Evolutionary conservation across 1,140 invertebrate species (phyloP).

Genomic region (Orius laevigatus): DNA sequence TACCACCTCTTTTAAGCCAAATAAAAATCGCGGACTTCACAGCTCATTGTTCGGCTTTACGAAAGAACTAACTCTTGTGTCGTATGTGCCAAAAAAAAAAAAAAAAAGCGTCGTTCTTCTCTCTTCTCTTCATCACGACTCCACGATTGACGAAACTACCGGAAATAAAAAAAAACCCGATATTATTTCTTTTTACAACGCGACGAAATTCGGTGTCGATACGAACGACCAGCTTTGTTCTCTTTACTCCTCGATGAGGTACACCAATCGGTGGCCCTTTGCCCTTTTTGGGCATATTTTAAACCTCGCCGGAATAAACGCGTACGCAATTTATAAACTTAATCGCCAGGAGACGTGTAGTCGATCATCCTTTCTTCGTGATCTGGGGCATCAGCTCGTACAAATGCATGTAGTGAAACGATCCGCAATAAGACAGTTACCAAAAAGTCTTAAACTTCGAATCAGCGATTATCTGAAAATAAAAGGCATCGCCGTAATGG

Average conservation of each 20-base stretch:
- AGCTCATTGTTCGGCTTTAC: slow-evolving; percentile 16
- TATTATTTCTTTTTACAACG: slow-evolving; percentile 23
- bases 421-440: too few relatives aligned
- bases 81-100: slow-evolving; percentile 17
- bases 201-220: slow-evolving; percentile 24
- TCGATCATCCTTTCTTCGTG: too few relatives aligned
- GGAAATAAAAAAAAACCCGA: slow-evolving; percentile 18
- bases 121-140: slow-evolving; percentile 23
- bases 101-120: slow-evolving; percentile 23
- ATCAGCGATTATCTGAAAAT: too few relatives aligned
- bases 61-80: slow-evolving; percentile 16
- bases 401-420: too few relatives aligned
- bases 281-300: slow-evolving; percentile 23
- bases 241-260: slow-evolving; percentile 18
- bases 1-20: slow-evolving; percentile 25
- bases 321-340: not conserved
- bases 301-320: slow-evolving; percentile 20
- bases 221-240: slow-evolving; percentile 23
- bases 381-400: too few relatives aligned
- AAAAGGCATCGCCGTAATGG: too few relatives aligned
- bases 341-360: too few relatives aligned
- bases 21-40: slow-evolving; percentile 15
- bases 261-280: slow-evolving; percentile 23
- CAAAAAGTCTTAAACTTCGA: too few relatives aligned
- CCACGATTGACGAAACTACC: slow-evolving; percentile 17